These are phyloP conservation scores for Sclerodermus sp. DNA, from an alignment of 2,888 invertebrate species.

Conservation along the genomic window DNA sequence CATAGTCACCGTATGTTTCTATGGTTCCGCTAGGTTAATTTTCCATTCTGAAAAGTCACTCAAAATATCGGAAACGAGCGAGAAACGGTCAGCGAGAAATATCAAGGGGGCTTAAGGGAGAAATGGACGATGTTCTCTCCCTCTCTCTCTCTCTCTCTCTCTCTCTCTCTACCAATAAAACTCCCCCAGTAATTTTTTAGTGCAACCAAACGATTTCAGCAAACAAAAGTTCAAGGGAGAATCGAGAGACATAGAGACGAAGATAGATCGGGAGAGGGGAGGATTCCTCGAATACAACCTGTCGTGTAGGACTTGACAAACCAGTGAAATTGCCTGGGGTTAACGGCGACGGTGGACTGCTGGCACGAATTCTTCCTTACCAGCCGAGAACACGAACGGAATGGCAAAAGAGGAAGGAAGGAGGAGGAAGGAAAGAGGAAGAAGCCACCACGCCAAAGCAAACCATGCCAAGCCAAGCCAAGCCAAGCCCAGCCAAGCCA, in stretches of 20 bases:
- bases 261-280: conserved; percentile 16
- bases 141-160: no score
- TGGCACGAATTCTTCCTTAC: conserved; percentile 4
- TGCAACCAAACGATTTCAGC: no score
- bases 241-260: no score
- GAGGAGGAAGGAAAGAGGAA: neutral
- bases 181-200: no score
- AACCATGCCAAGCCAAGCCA: no score
- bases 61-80: conserved; percentile 5
- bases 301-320: conserved; percentile 45
- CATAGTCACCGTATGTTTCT: conserved; percentile 55
- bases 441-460: no score
- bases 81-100: neutral
- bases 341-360: conserved; percentile 18
- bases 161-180: no score
- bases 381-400: conserved; percentile 8
- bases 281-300: conserved; percentile 48
- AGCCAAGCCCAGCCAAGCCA: no score
- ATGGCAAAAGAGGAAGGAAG: conserved; percentile 1
- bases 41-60: conserved; percentile 12
- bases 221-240: no score
- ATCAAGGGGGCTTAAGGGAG: neutral
- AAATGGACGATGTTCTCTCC: no score
- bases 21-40: conserved; percentile 45
- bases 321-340: conserved; percentile 38